Percentiles rank a stretch among this genome's conserved stretches.
These are phyloP conservation scores for Acanthaster planci DNA, from an alignment of 35 echinoderm and acorn worm species.

Conservation along the genomic window DNA sequence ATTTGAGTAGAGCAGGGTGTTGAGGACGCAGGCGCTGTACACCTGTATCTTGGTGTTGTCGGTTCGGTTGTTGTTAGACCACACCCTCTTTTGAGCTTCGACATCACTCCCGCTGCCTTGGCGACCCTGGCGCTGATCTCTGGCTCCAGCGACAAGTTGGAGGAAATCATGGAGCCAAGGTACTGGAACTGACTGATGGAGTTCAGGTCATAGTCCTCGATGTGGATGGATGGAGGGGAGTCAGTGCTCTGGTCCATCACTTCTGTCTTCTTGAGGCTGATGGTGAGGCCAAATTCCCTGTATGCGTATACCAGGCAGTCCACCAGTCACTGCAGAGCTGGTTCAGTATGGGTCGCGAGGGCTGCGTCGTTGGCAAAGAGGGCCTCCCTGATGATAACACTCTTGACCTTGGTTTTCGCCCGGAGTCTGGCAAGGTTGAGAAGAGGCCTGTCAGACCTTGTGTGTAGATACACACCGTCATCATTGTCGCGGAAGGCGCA, in stretches of 20 bases:
- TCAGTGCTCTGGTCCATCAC: slow-evolving; percentile 4
- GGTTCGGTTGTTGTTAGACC: slow-evolving; percentile 37
- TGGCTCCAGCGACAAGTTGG: slow-evolving; percentile 34
- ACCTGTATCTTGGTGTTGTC: background rate
- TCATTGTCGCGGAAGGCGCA: too few species aligned
- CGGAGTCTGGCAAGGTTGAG: slow-evolving; percentile 28
- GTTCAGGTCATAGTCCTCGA: slow-evolving; percentile 11
- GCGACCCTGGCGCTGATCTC: slow-evolving; percentile 33
- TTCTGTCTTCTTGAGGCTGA: slow-evolving; percentile 52
- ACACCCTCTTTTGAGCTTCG: slow-evolving; percentile 49
- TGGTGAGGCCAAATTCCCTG: slow-evolving; percentile 49
- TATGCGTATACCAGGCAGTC: slow-evolving; percentile 38
- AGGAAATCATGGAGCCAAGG: slow-evolving; percentile 29
- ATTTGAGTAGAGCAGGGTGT: slow-evolving; percentile 7
- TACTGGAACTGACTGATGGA: slow-evolving; percentile 30
- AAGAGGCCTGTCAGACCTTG: background rate
- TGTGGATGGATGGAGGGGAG: slow-evolving; percentile 15
- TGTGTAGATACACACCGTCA: slow-evolving; percentile 16
- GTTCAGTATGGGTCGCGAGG: slow-evolving; percentile 9
- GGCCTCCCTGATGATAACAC: slow-evolving; percentile 40
- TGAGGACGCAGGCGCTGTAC: background rate
- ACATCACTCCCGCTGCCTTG: slow-evolving; percentile 1
- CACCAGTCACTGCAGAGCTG: slow-evolving; percentile 29
- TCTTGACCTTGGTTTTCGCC: slow-evolving; percentile 39
- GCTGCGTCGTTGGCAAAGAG: slow-evolving; percentile 42